Conservation (phyloP, 1,140 invertebrate genomes). For the Bombus consobrinus region DNA sequence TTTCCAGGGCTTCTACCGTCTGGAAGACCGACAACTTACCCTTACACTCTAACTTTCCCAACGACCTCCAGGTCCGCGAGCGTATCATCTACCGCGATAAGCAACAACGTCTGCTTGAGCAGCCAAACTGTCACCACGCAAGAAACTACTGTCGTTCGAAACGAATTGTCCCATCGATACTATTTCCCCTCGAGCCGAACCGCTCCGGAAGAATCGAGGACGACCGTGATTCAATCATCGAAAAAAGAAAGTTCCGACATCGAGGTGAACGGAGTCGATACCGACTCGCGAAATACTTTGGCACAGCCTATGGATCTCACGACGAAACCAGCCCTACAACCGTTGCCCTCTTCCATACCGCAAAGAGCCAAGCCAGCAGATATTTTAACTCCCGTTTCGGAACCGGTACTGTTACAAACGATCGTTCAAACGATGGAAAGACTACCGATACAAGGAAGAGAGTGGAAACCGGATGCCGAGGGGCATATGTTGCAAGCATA, state of each 20-base stretch:
- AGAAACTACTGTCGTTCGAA: constrained; percentile 71
- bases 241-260: constrained; percentile 70
- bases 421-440: constrained; percentile 86
- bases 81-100: constrained; percentile 55
- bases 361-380: constrained; percentile 77
- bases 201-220: constrained; percentile 69
- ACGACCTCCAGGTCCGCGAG: constrained; percentile 46
- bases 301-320: constrained; percentile 85
- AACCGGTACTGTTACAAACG: constrained; percentile 85
- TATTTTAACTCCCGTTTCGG: constrained; percentile 85
- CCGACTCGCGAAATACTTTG: constrained; percentile 45
- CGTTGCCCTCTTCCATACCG: constrained; percentile 65
- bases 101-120: constrained; percentile 49
- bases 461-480: constrained; percentile 84
- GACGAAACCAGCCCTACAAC: constrained; percentile 79
- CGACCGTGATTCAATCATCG: constrained; percentile 71
- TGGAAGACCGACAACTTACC: constrained; percentile 85
- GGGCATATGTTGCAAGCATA: constrained; percentile 88
- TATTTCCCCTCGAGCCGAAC: constrained; percentile 77
- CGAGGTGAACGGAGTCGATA: constrained; percentile 64
- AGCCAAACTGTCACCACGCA: constrained; percentile 51
- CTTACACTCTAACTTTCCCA: constrained; percentile 83
- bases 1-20: constrained; percentile 84
- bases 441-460: constrained; percentile 83
- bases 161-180: constrained; percentile 75